Conservation (phyloP, 2,113 vertebrate genomes). For the Murina feae region DNA sequence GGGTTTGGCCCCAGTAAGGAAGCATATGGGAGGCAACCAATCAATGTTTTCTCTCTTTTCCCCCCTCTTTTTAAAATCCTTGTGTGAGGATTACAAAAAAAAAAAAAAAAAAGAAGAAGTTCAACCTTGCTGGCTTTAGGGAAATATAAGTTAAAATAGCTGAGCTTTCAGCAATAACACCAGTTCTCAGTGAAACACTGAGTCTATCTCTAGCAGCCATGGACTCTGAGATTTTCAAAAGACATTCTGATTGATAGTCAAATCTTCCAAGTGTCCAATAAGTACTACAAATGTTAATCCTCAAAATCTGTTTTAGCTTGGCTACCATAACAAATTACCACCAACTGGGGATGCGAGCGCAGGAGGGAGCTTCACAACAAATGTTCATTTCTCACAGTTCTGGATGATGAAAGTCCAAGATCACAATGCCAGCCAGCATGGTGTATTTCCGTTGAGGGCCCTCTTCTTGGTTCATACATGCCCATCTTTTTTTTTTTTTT, state of each 20-base stretch:
- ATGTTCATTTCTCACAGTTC: background rate
- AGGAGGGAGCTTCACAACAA: background rate
- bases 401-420: background rate
- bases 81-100: background rate
- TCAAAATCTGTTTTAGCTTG: background rate
- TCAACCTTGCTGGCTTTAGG: slow-evolving; percentile 4
- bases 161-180: background rate
- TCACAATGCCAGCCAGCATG: background rate
- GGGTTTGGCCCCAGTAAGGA: background rate
- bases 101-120: too few species aligned
- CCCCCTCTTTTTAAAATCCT: background rate
- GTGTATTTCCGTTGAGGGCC: background rate
- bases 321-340: background rate
- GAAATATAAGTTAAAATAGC: background rate
- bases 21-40: background rate
- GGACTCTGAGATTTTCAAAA: background rate
- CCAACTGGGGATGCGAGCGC: background rate
- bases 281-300: background rate
- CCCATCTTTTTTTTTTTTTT: background rate
- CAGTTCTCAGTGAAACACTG: background rate
- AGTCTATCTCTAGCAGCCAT: background rate
- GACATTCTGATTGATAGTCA: background rate
- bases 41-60: background rate
- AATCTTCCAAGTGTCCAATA: background rate
- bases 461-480: background rate